Evolutionary conservation across 2,113 vertebrate species (phyloP), one percentile per base, ranked within the genome.

Genomic region (Clarias gariepinus): DNA sequence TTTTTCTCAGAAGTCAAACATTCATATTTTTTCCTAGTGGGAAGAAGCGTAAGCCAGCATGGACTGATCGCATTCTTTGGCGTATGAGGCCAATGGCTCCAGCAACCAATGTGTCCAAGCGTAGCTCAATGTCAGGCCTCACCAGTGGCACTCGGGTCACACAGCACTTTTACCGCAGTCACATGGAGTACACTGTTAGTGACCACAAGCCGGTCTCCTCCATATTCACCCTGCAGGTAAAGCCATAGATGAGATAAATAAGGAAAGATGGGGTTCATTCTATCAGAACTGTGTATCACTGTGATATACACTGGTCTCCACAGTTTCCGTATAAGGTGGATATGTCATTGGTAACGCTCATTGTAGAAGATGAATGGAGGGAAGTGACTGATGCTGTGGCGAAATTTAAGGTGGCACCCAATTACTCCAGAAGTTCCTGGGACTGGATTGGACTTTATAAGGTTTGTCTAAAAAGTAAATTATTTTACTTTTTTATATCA

Each of bases 391-490:
- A 99, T 77, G 96, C 97, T 0, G 91, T 95, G 63, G 96, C 96
- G 84, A 94, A 92, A 90, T 98, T 98, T 91, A 96, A 93, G 78
- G 91, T 96, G 88, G 95, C 95, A 4, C 91, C 93, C 0, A 93
- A 91, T 87, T 98, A 97, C 85, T 93, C 96, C 89, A 96, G 97
- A 88, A 99, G 97, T 91, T 97, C 98, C 81, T 99, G 97, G 97
- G 98, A 99, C 95, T 99, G 98, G 98, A 96, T 99, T 4, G 98
- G 97, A 83, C 96, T 99, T 90, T 99, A 99, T 91, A 95, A 96
- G 96, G 98, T 99, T 79, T 41, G 23, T 1, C 30, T 25, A 10
- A 15, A 28, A 1, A 28, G 13, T 21, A 93, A 91, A n/a, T 52
- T 41, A 15, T 19, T 28, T 64, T 33, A 25, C 21, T 3, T 12